Conservation (phyloP, 1,140 invertebrate species). For the Zophobas atratus region DNA sequence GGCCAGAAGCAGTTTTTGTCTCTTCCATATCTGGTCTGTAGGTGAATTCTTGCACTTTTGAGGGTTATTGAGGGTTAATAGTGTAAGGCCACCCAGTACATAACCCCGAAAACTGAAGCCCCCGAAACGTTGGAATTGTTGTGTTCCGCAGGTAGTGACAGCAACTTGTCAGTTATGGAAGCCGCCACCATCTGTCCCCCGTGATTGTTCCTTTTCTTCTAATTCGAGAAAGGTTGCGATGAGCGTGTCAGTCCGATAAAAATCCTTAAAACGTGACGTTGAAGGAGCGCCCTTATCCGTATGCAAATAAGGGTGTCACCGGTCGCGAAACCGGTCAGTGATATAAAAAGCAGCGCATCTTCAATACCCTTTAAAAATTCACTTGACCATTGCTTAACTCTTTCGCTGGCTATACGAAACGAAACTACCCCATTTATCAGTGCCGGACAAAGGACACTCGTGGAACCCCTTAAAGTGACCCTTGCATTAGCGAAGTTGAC, state of each 20-base stretch:
- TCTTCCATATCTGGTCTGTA: no score
- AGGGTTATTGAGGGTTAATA: no score
- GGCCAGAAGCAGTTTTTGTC: no score
- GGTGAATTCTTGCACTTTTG: no score
- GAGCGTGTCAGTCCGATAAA: slow-evolving; percentile 21
- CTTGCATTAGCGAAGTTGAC: slow-evolving; percentile 59
- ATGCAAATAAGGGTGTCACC: slow-evolving; percentile 45
- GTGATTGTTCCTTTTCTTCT: neutral
- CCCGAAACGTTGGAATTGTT: neutral
- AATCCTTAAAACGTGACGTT: slow-evolving; percentile 11
- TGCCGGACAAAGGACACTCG: slow-evolving; percentile 59
- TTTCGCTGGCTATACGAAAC: slow-evolving; percentile 43
- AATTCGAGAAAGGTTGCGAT: neutral
- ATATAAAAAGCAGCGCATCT: slow-evolving; percentile 50
- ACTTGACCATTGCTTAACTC: slow-evolving; percentile 60
- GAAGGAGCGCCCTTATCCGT: slow-evolving; percentile 11
- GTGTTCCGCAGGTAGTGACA: neutral
- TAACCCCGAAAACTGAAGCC: no score
- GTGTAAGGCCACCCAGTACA: no score
- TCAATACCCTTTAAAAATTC: slow-evolving; percentile 57
- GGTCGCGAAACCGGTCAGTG: slow-evolving; percentile 47
- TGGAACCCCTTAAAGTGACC: slow-evolving; percentile 61
- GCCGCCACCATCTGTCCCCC: no score
- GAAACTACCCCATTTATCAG: slow-evolving; percentile 59
- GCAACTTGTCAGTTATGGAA: neutral